phyloP scores from a whole-genome alignment of 2,888 invertebrate genomes.

The Teinopalpus imperialis region DNA sequence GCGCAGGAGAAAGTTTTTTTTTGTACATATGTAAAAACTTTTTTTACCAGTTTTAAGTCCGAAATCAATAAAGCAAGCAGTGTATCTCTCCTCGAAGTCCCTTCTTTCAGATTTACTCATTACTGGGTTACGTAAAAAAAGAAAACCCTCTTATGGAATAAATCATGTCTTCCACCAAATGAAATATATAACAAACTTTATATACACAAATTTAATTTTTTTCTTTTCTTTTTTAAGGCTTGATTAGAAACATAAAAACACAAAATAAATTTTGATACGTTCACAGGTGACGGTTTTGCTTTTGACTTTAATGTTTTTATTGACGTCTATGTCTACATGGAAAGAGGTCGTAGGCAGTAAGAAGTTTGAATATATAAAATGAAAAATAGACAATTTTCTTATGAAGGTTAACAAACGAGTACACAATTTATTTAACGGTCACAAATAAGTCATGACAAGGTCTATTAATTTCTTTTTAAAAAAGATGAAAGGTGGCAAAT shows the following conservation, averaged over 20 bases:
- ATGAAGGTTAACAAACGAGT: too few relatives aligned
- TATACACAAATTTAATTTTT: constrained; percentile 5
- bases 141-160: neutral
- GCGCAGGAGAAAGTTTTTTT: too few relatives aligned
- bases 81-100: constrained; percentile 67
- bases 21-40: too few relatives aligned
- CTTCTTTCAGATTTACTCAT: constrained; percentile 57
- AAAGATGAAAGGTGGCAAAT: too few relatives aligned
- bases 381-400: too few relatives aligned
- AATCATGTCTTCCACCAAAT: constrained; percentile 14
- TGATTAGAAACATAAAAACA: constrained; percentile 13
- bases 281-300: constrained; percentile 18
- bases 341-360: constrained; percentile 5
- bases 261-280: constrained; percentile 23
- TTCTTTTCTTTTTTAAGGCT: constrained; percentile 2
- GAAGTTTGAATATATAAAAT: too few relatives aligned
- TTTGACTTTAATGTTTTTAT: constrained; percentile 8
- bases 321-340: neutral
- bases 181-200: constrained; percentile 11
- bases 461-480: too few relatives aligned
- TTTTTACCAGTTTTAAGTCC: constrained; percentile 64
- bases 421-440: too few relatives aligned
- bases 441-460: too few relatives aligned
- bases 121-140: constrained; percentile 39
- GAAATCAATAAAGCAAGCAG: constrained; percentile 68